Conservation (phyloP, 2,888 invertebrate genomes). For the Plebejus melissa region DNA sequence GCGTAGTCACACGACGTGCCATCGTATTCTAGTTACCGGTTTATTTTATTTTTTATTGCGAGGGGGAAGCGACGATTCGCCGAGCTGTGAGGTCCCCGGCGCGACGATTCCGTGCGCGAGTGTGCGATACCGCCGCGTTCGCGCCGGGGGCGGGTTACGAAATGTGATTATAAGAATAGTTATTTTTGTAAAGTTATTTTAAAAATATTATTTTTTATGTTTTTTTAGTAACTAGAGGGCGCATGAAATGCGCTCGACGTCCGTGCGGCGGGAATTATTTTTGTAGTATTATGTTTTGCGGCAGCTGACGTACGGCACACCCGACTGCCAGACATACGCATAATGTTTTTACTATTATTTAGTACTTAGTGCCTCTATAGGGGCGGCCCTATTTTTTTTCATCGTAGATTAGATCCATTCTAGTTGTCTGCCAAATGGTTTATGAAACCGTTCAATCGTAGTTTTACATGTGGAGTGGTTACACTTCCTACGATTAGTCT, state of each 20-base stretch:
- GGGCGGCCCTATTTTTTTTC: conserved; percentile 39
- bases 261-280: conserved; percentile 42
- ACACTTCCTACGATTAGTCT: conserved; percentile 33
- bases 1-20: conserved; percentile 42
- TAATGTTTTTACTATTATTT: conserved; percentile 43
- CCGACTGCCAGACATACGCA: conserved; percentile 47
- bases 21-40: conserved; percentile 40
- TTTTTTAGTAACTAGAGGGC: conserved; percentile 46
- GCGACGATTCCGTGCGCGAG: background rate
- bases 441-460: conserved; percentile 38
- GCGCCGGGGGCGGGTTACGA: conserved; percentile 44
- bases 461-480: conserved; percentile 42
- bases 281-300: conserved; percentile 49
- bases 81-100: conserved; percentile 28
- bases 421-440: conserved; percentile 40
- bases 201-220: conserved; percentile 63
- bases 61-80: conserved; percentile 21
- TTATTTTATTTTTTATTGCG: conserved; percentile 34
- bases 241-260: conserved; percentile 52
- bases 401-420: conserved; percentile 39
- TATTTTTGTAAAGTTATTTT: conserved; percentile 67
- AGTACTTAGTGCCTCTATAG: conserved; percentile 46
- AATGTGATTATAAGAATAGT: conserved; percentile 56
- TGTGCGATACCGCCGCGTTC: conserved; percentile 23
- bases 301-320: conserved; percentile 44